A percentile compares a stretch with the other conserved stretches of the same genome.
phyloP scores from a whole-genome alignment of 2,888 invertebrate species.

The Schizaphis graminum region DNA sequence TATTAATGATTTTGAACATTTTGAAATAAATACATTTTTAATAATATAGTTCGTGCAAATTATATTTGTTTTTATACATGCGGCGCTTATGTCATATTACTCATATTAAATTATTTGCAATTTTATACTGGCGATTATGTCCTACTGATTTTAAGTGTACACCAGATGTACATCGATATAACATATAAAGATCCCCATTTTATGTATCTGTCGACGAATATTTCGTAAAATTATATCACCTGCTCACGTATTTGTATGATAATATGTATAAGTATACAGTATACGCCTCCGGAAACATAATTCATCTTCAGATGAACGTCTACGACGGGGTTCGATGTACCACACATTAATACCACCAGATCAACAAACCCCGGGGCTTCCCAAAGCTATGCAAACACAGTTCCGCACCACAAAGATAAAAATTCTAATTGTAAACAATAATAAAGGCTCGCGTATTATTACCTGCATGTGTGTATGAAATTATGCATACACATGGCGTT shows the following conservation, averaged over 20 bases:
- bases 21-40: too few relatives aligned
- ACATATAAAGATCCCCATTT: neutral
- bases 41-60: too few relatives aligned
- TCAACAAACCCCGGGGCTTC: neutral
- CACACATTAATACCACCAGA: constrained; percentile 3
- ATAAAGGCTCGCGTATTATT: too few relatives aligned
- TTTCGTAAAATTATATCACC: neutral
- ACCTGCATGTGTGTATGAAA: too few relatives aligned
- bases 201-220: neutral
- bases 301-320: neutral
- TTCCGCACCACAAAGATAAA: neutral
- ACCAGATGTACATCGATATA: too few relatives aligned
- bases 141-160: too few relatives aligned
- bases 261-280: neutral
- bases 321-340: neutral
- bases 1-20: too few relatives aligned
- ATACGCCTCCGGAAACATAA: neutral
- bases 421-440: neutral
- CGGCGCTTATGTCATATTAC: too few relatives aligned
- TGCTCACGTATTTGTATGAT: neutral
- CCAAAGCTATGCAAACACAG: neutral
- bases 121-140: too few relatives aligned
- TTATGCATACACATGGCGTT: too few relatives aligned
- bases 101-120: too few relatives aligned
- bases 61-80: too few relatives aligned